These are phyloP conservation scores for Hydrolagus affinis DNA, from an alignment of 2,113 vertebrate genomes.

Conservation along the genomic window DNA sequence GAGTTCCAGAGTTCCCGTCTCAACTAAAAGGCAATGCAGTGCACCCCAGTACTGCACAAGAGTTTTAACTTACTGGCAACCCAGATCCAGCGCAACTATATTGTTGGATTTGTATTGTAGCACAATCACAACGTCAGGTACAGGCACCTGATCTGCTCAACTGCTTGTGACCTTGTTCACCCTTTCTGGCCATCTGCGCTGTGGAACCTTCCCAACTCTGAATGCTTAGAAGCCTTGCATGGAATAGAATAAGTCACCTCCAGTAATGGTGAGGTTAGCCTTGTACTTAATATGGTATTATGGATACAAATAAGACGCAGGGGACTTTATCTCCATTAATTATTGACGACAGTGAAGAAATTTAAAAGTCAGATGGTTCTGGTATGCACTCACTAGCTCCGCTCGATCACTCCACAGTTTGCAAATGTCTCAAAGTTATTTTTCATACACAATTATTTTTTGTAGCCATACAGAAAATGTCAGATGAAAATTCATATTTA, in stretches of 20 bases:
- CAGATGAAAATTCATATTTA: constrained; percentile 26
- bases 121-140: not conserved
- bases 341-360: constrained; percentile 25
- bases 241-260: not conserved
- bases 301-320: constrained; percentile 30
- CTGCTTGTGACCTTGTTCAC: not conserved
- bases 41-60: no score
- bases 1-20: no score
- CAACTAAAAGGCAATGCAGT: no score
- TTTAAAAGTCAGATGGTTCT: constrained; percentile 26
- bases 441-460: constrained; percentile 21
- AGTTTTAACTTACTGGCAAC: no score
- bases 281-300: constrained; percentile 24
- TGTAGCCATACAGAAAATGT: constrained; percentile 22
- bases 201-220: not conserved
- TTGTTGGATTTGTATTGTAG: not conserved
- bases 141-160: not conserved
- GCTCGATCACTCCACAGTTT: constrained; percentile 12
- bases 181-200: not conserved
- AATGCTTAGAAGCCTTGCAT: not conserved
- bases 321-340: constrained; percentile 29
- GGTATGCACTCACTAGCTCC: constrained; percentile 8
- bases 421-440: constrained; percentile 9
- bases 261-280: constrained; percentile 30
- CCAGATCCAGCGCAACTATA: not conserved